Base-by-base conservation (phyloP, 2,888 invertebrate genomes). In the Nomada hirtipes region DNA sequence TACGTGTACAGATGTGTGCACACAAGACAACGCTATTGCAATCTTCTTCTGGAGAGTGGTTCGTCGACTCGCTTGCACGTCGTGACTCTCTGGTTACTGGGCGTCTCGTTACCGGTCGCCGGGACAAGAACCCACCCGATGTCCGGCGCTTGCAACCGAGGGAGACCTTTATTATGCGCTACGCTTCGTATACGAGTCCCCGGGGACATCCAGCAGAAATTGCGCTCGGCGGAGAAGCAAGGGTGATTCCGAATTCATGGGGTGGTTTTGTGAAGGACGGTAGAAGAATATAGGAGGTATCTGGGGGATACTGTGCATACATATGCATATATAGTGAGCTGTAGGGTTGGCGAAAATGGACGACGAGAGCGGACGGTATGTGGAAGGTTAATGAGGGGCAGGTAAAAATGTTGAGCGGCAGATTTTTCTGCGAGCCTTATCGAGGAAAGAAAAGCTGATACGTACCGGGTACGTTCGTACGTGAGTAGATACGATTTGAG, bases 61-160 rank as follows among this genome's bases (percentile, higher is more conserved):
- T 53, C n/a, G 23, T 59, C 52, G 23, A 47, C 44, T 52, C 23
- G 44, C 52, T 26, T 26, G 47, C 36, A 42, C 61, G 42, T 42
- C 71, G 79, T 79, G 85, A 60, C 15, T 87, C 87, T 87, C 79
- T 74, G 80, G 86, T 78, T 83, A 71, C 85, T 79, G n/a, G 61
- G 82, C 86, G 84, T 86, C 89, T 90, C 86, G 90, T 88, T 90
- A 89, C 88, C 85, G 84, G 84, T 84, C 69, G 67, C 18, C 0
- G 83, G 85, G 85, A 87, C 85, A 84, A 88, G 89, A 87, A 85
- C 84, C 81, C 78, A 84, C 81, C 74, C 83, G 84, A 81, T 85
- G 88, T 86, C 87, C 87, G 89, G 89, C 85, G 84, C 85, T 89
- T 36, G 82, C 72, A 83, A 59, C 29, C 55, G 53, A 57, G 52